Conservation (phyloP, 2,888 invertebrate genomes). For the Serrognathus titanus region DNA sequence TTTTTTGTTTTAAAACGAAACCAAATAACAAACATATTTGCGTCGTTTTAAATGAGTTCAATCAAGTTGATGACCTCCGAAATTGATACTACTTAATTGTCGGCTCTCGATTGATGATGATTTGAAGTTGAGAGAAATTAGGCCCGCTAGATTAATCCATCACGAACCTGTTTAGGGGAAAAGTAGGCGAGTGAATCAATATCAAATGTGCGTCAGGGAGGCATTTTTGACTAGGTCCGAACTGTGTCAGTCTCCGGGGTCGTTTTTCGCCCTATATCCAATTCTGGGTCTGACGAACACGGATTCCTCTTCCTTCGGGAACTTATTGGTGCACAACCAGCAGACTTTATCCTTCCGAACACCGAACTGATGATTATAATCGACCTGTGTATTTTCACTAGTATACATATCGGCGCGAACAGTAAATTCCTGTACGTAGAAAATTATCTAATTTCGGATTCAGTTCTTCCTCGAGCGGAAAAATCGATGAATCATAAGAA, state of each 20-base stretch:
- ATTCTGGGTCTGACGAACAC: slow-evolving; percentile 42
- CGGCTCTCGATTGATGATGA: too few species aligned
- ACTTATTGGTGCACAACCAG: slow-evolving; percentile 45
- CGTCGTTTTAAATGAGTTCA: too few species aligned
- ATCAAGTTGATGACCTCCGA: too few species aligned
- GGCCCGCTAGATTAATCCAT: too few species aligned
- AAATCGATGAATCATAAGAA: too few species aligned
- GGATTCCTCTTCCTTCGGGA: slow-evolving; percentile 33
- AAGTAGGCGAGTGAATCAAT: slow-evolving; percentile 10
- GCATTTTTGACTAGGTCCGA: slow-evolving; percentile 33
- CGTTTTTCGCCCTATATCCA: slow-evolving; percentile 48
- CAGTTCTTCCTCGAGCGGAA: not conserved
- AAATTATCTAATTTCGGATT: not conserved
- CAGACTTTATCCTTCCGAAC: slow-evolving; percentile 31
- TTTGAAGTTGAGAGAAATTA: too few species aligned
- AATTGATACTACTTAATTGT: too few species aligned
- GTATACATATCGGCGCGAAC: slow-evolving; percentile 12
- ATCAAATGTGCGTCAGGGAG: slow-evolving; percentile 29
- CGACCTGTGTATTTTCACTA: slow-evolving; percentile 10
- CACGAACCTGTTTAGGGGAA: too few species aligned
- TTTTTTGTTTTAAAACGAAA: too few species aligned
- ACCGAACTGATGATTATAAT: slow-evolving; percentile 7
- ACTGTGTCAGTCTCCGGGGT: slow-evolving; percentile 61
- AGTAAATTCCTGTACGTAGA: not conserved
- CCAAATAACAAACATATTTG: too few species aligned